phyloP scores from a whole-genome alignment of 2,888 invertebrate species.

The Callinectes sapidus region DNA sequence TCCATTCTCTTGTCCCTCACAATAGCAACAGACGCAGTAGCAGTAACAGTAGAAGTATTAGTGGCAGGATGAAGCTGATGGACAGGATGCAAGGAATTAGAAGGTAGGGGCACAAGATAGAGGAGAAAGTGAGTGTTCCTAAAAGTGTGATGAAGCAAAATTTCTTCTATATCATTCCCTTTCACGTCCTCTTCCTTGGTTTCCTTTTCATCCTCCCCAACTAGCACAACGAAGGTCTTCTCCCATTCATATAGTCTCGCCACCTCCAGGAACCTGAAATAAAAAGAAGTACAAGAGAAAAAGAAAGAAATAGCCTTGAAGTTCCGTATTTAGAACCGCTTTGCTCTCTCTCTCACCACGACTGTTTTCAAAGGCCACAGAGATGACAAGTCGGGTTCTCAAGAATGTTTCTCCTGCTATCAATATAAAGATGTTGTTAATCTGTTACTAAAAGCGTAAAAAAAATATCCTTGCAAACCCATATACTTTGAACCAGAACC shows the following conservation, averaged over 20 bases:
- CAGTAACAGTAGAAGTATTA: background rate
- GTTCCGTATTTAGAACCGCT: background rate
- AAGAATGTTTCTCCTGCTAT: too few relatives aligned
- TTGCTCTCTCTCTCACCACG: background rate
- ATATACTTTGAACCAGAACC: too few relatives aligned
- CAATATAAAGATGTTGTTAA: too few relatives aligned
- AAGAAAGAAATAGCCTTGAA: background rate
- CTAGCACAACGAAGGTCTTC: conserved; percentile 35
- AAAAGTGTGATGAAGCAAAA: background rate
- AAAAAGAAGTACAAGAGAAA: background rate
- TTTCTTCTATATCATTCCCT: background rate
- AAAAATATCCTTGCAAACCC: too few relatives aligned
- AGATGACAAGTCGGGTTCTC: too few relatives aligned
- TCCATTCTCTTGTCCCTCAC: background rate
- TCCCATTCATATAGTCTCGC: conserved; percentile 39
- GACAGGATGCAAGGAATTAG: background rate
- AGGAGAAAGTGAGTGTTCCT: conserved; percentile 1
- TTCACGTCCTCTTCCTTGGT: background rate
- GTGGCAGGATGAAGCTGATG: background rate
- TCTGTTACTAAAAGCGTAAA: too few relatives aligned
- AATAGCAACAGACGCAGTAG: background rate
- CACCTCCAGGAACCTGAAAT: conserved; percentile 43
- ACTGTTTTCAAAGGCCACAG: too few relatives aligned
- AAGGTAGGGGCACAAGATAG: background rate
- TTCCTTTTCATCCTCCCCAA: conserved; percentile 31